Conservation (phyloP, 1,140 invertebrate genomes). For the Bombus terrestris region DNA sequence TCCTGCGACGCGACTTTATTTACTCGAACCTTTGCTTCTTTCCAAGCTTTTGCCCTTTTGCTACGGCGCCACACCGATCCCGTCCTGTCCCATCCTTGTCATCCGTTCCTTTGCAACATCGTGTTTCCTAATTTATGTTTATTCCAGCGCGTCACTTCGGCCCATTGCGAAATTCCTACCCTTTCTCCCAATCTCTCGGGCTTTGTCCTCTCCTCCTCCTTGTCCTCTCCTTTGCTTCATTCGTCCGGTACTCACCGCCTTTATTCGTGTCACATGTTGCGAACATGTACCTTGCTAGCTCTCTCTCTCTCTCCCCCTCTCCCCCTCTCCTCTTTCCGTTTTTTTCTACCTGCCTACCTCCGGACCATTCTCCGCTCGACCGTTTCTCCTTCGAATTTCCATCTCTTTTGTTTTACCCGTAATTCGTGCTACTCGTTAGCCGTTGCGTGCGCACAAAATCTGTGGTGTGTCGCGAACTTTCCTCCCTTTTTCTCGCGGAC, state of each 20-base stretch:
- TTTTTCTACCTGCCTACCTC: not conserved
- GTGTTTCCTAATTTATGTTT: slow-evolving; percentile 23
- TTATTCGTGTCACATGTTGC: not conserved
- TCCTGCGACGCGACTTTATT: slow-evolving; percentile 8
- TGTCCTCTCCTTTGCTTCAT: not conserved
- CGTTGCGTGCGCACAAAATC: slow-evolving; percentile 28
- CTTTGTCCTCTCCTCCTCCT: slow-evolving; percentile 3
- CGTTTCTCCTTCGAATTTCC: slow-evolving; percentile 18
- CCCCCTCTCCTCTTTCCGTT: no score
- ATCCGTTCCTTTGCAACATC: not conserved
- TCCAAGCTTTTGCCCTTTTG: not conserved
- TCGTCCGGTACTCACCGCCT: not conserved
- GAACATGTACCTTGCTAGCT: not conserved
- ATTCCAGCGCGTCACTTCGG: not conserved
- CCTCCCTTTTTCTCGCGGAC: not conserved
- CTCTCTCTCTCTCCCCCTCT: not conserved
- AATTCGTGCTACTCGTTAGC: slow-evolving; percentile 17
- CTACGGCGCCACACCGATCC: not conserved
- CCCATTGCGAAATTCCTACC: slow-evolving; percentile 10
- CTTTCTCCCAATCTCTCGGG: not conserved
- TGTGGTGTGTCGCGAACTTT: not conserved
- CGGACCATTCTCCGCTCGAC: slow-evolving; percentile 11
- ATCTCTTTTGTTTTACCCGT: slow-evolving; percentile 17
- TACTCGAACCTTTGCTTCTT: not conserved
- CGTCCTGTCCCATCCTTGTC: not conserved